Percentiles rank a stretch among this genome's conserved stretches.
phyloP scores from a whole-genome alignment of 2,113 vertebrate genomes.

The Thalassoma bifasciatum region DNA sequence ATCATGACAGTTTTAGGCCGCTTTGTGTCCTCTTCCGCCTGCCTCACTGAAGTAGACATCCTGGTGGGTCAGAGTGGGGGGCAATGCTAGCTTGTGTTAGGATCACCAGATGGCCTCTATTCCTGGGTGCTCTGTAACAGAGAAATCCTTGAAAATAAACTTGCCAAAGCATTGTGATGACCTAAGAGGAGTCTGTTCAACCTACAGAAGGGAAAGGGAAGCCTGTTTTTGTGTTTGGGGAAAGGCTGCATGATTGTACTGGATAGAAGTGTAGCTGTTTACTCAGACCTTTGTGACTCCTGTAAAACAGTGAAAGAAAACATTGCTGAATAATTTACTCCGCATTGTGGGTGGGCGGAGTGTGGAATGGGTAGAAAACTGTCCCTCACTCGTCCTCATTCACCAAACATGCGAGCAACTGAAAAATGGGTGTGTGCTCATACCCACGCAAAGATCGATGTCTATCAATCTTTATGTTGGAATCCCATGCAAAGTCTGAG shows the following conservation, averaged over 20 bases:
- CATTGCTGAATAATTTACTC: constrained; percentile 68
- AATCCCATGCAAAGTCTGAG: too few species aligned
- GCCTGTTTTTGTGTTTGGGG: constrained; percentile 49
- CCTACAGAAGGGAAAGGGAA: constrained; percentile 48
- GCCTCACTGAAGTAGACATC: constrained; percentile 60
- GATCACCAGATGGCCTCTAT: constrained; percentile 74
- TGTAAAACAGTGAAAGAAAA: constrained; percentile 59
- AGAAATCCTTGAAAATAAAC: constrained; percentile 68
- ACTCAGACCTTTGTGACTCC: constrained; percentile 65
- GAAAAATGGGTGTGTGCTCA: too few species aligned
- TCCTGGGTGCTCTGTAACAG: constrained; percentile 52
- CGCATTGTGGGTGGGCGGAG: constrained; percentile 17
- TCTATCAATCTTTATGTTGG: too few species aligned
- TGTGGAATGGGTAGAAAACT: neutral
- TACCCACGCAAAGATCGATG: too few species aligned
- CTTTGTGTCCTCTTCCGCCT: constrained; percentile 56
- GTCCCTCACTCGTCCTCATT: constrained; percentile 22
- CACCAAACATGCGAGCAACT: too few species aligned
- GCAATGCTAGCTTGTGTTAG: constrained; percentile 55
- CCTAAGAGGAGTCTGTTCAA: too few species aligned
- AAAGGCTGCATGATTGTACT: constrained; percentile 63
- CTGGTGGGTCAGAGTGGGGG: constrained; percentile 65
- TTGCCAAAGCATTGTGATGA: constrained; percentile 49
- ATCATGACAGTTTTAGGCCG: constrained; percentile 18
- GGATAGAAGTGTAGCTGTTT: constrained; percentile 78